A percentile compares a stretch with the other conserved stretches of the same genome.
These are phyloP conservation scores for Smutsia temminckii DNA, from an alignment of 2,797 vertebrate species.

Conservation along the genomic window DNA sequence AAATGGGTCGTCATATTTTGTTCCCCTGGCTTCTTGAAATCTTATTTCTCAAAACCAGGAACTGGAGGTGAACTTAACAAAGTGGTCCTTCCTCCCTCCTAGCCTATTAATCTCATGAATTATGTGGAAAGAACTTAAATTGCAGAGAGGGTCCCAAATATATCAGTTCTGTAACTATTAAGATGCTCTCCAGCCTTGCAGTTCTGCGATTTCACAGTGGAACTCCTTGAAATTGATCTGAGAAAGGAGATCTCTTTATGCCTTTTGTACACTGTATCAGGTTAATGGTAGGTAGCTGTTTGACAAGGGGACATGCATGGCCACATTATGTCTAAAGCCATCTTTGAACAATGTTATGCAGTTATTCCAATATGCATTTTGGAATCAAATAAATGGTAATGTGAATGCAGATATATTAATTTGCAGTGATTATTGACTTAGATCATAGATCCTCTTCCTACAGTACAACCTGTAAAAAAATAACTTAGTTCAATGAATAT, in stretches of 20 bases:
- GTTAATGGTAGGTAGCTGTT: neutral
- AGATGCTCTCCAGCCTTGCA: neutral
- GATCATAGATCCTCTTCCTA: neutral
- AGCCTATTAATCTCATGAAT: neutral
- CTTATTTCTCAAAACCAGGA: conserved; percentile 36
- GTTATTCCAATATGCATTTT: neutral
- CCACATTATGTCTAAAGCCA: neutral
- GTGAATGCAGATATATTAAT: neutral
- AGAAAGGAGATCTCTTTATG: neutral
- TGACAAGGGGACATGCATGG: neutral
- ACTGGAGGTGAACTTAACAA: conserved; percentile 10
- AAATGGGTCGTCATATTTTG: neutral
- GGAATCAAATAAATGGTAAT: neutral
- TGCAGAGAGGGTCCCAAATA: neutral
- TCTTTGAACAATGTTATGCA: neutral
- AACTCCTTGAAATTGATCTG: neutral
- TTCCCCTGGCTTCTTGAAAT: neutral
- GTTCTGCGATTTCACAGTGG: neutral
- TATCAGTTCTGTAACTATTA: neutral
- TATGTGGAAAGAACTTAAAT: neutral
- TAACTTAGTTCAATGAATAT: neutral
- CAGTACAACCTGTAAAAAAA: neutral
- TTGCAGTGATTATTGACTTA: neutral
- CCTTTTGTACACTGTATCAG: neutral
- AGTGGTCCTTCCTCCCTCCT: neutral